Conservation (phyloP, 2,113 vertebrate species). For the Oxyruncus cristatus region DNA sequence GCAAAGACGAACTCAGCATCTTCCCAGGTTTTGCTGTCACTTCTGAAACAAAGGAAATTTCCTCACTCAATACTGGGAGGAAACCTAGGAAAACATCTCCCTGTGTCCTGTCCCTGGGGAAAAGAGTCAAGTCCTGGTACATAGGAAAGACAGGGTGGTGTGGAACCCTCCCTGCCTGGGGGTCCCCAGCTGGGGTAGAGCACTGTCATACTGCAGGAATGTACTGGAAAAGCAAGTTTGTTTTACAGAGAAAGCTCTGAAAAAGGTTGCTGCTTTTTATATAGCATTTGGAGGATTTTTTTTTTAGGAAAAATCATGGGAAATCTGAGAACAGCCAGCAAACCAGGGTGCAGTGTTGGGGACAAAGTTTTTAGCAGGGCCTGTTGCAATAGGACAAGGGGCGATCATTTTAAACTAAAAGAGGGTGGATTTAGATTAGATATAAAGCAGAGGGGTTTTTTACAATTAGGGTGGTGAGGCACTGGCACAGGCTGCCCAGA, state of each 20-base stretch:
- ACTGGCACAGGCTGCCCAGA: neutral
- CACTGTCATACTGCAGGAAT: fast-evolving
- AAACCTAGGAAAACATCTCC: neutral
- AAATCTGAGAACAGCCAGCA: neutral
- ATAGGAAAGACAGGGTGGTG: neutral
- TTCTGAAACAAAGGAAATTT: neutral
- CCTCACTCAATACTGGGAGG: fast-evolving
- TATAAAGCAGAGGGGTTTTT: neutral
- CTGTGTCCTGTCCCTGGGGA: neutral
- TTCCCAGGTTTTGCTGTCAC: neutral
- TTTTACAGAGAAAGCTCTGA: neutral
- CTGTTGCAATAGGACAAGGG: neutral
- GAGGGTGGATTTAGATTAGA: neutral
- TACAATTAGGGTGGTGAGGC: neutral
- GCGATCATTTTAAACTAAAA: neutral
- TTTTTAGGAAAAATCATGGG: neutral
- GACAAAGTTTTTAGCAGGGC: neutral
- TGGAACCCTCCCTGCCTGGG: neutral
- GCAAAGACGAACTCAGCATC: neutral
- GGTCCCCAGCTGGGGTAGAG: neutral
- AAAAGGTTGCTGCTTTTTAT: neutral
- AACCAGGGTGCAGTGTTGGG: fast-evolving
- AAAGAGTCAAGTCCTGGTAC: neutral
- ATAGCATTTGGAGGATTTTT: neutral
- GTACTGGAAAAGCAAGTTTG: neutral